Conservation (phyloP, 1,140 invertebrate species). For the Cataglyphis hispanica region DNA sequence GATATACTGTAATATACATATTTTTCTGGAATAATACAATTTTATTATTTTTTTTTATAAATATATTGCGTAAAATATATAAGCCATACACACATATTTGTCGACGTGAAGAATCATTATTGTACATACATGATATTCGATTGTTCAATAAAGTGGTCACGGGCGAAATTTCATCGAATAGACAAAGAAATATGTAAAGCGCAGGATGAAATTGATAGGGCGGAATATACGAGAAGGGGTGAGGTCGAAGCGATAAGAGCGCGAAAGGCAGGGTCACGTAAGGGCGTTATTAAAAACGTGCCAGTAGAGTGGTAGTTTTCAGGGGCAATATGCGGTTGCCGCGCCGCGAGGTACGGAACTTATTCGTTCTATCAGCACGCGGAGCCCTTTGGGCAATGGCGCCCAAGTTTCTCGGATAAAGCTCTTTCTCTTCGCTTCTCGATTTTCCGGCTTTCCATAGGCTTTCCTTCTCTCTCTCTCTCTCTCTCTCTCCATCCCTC, state of each 20-base stretch:
- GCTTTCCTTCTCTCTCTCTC: not conserved
- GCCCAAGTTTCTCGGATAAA: conserved; percentile 53
- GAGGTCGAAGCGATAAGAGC: conserved; percentile 19
- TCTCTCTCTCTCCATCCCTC: too few species aligned
- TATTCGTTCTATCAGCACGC: conserved; percentile 1
- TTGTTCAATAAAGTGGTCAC: not conserved
- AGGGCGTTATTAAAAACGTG: conserved; percentile 81
- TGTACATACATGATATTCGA: not conserved
- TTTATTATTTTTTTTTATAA: not conserved
- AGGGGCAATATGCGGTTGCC: conserved; percentile 76
- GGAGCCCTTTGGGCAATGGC: conserved; percentile 26
- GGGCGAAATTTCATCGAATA: not conserved
- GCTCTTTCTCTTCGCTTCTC: conserved; percentile 32
- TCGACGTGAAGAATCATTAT: not conserved
- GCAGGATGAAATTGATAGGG: conserved; percentile 26
- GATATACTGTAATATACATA: not conserved
- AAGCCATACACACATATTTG: not conserved
- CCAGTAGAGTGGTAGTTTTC: conserved; percentile 76
- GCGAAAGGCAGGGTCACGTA: conserved; percentile 74
- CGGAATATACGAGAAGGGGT: not conserved
- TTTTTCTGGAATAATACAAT: not conserved
- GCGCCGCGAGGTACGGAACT: conserved; percentile 50
- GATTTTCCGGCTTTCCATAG: not conserved
- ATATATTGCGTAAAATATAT: not conserved
- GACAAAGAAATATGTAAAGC: conserved; percentile 53